Evolutionary conservation across 2,888 invertebrate species (phyloP), one percentile per base, ranked within the genome.

Genomic region (Parnassius apollo): DNA sequence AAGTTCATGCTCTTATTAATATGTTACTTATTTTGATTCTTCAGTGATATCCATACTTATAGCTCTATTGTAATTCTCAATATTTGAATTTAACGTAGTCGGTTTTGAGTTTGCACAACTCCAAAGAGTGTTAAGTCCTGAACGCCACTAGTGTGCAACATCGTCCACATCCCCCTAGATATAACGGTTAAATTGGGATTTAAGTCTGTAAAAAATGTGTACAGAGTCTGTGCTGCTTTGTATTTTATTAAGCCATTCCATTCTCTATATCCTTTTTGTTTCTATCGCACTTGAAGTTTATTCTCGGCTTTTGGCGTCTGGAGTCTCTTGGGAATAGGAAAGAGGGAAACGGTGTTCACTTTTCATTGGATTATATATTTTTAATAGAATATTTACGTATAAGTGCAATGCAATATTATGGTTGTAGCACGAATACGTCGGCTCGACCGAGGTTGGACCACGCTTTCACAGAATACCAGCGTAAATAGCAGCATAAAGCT

Each of bases 211-310:
- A 42, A 7, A 42, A 51, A 10, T 35, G 7, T 49, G 3, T 9
- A 12, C 13, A 9, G 52, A 13, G 22, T 10, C 9, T 4, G n/a
- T 42, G 56, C n/a, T 22, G 12, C 48, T 48, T 48, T 42, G 57
- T 42, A 42, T 51, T 62, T 62, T 62, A 62, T 57, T 45, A 46
- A 62, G 62, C 57, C 57, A 52, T 62, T 62, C 57, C 46, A 18
- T 50, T 52, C 57, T 51, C 56, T 62, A 9, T 52, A 51, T 53
- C 50, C 42, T 42, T 48, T 57, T 53, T 53, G 62, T 57, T 51
- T 44, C 45, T 51, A 57, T 61, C 57, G 12, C 56, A 35, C 22
- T 25, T 51, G 49, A 51, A 45, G 51, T 56, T 61, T 51, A 49
- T 9, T 13, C 8, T 8, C 13, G 55, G 51, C 48, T 44, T 22